A percentile compares a stretch with the other conserved stretches of the same genome.
Evolutionary conservation across 2,113 vertebrate genomes (phyloP).

Genomic region (Ophthalmolycus amberensis): DNA sequence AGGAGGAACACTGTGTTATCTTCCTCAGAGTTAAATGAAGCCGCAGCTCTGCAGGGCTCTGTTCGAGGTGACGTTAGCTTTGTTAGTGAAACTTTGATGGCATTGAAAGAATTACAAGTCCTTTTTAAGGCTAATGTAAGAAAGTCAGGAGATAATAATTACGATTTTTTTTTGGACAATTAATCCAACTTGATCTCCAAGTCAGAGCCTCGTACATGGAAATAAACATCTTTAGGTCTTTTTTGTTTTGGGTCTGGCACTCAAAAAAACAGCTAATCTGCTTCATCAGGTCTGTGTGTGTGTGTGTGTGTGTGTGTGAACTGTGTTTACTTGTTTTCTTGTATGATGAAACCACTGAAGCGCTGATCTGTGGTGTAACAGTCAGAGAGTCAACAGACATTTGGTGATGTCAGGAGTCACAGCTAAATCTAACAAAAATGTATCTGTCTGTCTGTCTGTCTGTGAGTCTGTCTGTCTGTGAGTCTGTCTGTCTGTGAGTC

Average conservation of each 20-base stretch:
- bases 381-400: background rate
- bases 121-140: background rate
- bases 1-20: constrained; percentile 26
- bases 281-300: background rate
- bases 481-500: no score
- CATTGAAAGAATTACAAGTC: background rate
- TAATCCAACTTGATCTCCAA: background rate
- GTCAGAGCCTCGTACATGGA: background rate
- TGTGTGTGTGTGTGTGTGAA: background rate
- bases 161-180: background rate
- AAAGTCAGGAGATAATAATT: background rate
- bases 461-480: no score
- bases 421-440: background rate
- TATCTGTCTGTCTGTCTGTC: no score
- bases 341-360: background rate
- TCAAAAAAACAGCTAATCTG: background rate
- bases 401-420: background rate
- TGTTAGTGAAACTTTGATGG: background rate
- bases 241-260: background rate
- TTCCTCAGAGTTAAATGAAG: constrained; percentile 9
- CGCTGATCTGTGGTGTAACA: background rate
- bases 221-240: background rate
- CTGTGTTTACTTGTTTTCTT: background rate
- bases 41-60: background rate
- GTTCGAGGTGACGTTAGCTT: background rate